Evolutionary conservation across 2,113 vertebrate genomes (phyloP).

Genomic region (Hypanus sabinus): DNA sequence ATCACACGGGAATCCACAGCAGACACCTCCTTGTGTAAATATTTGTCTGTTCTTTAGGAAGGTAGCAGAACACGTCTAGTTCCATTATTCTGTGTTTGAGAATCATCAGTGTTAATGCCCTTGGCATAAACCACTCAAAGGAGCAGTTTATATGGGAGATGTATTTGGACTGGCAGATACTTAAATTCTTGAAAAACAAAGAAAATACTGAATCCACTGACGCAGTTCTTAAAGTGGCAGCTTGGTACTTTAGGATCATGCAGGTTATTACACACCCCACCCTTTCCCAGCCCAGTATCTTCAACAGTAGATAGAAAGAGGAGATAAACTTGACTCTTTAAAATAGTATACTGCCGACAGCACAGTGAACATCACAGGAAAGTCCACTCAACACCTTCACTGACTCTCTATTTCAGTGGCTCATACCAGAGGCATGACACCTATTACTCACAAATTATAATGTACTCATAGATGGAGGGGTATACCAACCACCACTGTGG

Average conservation of each 20-base stretch:
- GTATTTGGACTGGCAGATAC: not conserved
- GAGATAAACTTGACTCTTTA: too few relatives aligned
- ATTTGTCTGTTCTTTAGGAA: constrained; percentile 21
- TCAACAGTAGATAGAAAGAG: not conserved
- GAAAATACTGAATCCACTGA: not conserved
- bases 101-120: constrained; percentile 18
- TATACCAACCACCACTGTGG: too few relatives aligned
- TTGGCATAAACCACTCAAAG: not conserved
- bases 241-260: not conserved
- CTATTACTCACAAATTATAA: too few relatives aligned
- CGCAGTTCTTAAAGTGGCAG: not conserved
- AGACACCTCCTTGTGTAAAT: constrained; percentile 24
- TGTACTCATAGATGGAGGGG: too few relatives aligned
- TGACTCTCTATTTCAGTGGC: not conserved
- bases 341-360: not conserved
- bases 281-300: not conserved
- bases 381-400: not conserved
- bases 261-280: not conserved
- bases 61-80: not conserved
- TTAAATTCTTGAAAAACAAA: not conserved
- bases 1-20: not conserved
- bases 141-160: not conserved
- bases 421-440: not conserved
- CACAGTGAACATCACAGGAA: not conserved
- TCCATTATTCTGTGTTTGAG: not conserved